Evolutionary conservation across 2,797 vertebrate species (phyloP).

Genomic region (Pempheris klunzingeri): DNA sequence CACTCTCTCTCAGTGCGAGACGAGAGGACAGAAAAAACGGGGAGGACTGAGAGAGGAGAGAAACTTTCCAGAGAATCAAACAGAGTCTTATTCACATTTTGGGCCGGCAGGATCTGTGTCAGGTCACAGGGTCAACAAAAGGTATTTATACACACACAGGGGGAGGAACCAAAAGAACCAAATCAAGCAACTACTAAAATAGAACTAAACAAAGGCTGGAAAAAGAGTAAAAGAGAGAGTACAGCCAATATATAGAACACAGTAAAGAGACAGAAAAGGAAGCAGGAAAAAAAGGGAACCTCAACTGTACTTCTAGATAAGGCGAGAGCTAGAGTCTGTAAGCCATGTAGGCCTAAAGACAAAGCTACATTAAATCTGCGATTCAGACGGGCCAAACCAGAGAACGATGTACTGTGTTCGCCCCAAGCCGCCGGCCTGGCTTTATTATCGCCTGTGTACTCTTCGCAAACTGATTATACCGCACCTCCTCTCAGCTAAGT

Average conservation of each 20-base stretch:
- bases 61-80: constrained; percentile 15
- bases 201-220: background rate
- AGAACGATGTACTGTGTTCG: constrained; percentile 65
- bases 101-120: constrained; percentile 5
- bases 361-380: constrained; percentile 67
- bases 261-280: constrained; percentile 5
- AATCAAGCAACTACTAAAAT: background rate
- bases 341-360: constrained; percentile 56
- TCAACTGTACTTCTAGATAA: constrained; percentile 60
- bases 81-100: background rate
- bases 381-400: constrained; percentile 54
- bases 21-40: constrained; percentile 1
- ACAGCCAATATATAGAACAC: background rate
- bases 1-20: constrained; percentile 12
- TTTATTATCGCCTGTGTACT: constrained; percentile 72
- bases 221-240: background rate
- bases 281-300: constrained; percentile 21
- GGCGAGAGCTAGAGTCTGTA: constrained; percentile 45
- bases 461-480: constrained; percentile 67
- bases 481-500: constrained; percentile 62
- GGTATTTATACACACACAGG: background rate
- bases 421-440: constrained; percentile 52
- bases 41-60: background rate
- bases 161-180: background rate
- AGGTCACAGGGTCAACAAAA: background rate